Conservation (phyloP, 1,140 invertebrate species). For the Paracyclopina nana region DNA sequence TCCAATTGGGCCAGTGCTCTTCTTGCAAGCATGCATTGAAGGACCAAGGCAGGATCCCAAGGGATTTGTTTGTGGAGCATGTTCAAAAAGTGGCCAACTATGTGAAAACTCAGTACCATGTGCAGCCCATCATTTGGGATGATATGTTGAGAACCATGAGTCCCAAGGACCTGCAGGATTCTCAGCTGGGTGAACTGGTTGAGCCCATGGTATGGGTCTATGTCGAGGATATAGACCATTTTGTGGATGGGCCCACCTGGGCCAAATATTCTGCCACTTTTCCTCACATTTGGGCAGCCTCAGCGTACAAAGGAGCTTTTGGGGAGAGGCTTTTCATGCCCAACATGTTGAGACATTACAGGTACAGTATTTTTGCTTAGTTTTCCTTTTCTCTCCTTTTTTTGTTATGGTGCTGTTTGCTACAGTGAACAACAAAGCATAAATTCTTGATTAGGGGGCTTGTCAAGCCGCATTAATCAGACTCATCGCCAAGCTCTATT, state of each 20-base stretch:
- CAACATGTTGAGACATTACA: conserved; percentile 30
- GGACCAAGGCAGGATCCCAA: conserved; percentile 13
- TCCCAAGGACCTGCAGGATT: conserved; percentile 30
- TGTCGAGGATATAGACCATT: conserved; percentile 37
- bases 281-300: conserved; percentile 71
- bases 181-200: conserved; percentile 47
- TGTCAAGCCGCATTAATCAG: no score
- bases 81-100: conserved; percentile 27
- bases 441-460: conserved; percentile 19
- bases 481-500: no score
- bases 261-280: conserved; percentile 61
- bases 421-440: no score
- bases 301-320: conserved; percentile 56
- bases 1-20: conserved; percentile 54
- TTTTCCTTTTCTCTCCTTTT: no score
- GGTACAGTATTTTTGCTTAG: no score
- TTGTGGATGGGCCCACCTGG: conserved; percentile 41
- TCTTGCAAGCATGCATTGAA: conserved; percentile 33
- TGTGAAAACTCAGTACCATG: conserved; percentile 26
- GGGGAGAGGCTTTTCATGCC: conserved; percentile 24
- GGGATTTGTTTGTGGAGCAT: conserved; percentile 24
- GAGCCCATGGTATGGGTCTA: conserved; percentile 76
- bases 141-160: conserved; percentile 64
- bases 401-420: no score
- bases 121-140: conserved; percentile 67